Percentiles rank a stretch among this genome's conserved stretches.
Evolutionary conservation across 2,113 vertebrate genomes (phyloP).

Genomic region (Paedocypris sp.): DNA sequence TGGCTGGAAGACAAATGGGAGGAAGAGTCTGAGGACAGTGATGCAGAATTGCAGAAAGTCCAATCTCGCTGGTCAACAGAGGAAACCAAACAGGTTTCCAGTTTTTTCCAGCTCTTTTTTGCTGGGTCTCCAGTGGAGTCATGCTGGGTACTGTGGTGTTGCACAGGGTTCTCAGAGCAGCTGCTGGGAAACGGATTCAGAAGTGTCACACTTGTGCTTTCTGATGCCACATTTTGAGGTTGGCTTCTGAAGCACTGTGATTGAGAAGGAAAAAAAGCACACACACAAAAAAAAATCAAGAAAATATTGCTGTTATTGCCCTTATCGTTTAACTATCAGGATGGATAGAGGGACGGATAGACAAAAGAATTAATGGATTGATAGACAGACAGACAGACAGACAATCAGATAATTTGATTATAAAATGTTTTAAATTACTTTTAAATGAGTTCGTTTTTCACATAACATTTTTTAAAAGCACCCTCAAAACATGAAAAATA

Average conservation of each 20-base stretch:
- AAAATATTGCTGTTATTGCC: too few species aligned
- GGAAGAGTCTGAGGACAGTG: constrained; percentile 3
- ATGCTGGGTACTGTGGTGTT: not conserved
- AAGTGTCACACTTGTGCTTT: constrained; percentile 42
- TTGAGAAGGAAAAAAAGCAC: constrained; percentile 16
- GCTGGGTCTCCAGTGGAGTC: not conserved
- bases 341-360: too few species aligned
- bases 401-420: too few species aligned
- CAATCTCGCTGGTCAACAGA: not conserved
- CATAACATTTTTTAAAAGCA: too few species aligned
- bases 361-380: too few species aligned
- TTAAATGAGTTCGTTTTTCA: too few species aligned
- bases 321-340: too few species aligned
- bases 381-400: too few species aligned
- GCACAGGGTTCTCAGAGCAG: not conserved
- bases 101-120: not conserved
- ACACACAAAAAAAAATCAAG: not conserved
- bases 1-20: not conserved
- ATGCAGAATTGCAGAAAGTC: not conserved
- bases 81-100: not conserved
- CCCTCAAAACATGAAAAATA: too few species aligned
- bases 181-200: constrained; percentile 41
- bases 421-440: too few species aligned
- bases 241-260: constrained; percentile 53
- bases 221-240: constrained; percentile 48